Evolutionary conservation across 2,888 invertebrate genomes (phyloP).

Genomic region (Drosophila maculinotata): DNA sequence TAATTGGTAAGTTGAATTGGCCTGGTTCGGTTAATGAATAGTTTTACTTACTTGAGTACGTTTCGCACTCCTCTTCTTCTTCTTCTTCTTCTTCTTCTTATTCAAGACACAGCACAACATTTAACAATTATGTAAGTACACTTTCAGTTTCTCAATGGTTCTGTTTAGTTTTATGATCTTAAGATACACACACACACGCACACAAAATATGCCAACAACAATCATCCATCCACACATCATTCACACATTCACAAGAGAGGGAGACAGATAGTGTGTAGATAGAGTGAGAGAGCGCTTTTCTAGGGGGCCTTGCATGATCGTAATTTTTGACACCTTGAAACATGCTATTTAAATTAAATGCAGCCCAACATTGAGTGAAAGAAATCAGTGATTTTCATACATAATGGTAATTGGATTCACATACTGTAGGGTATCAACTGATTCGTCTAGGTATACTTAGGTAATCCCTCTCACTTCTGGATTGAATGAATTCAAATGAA

Average conservation of each 20-base stretch:
- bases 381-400: background rate
- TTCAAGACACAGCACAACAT: conserved; percentile 68
- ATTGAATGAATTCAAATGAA: background rate
- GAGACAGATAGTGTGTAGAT: background rate
- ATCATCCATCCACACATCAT: background rate
- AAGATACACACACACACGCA: conserved; percentile 20
- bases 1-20: conserved; percentile 46
- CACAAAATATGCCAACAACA: conserved; percentile 1
- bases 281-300: background rate
- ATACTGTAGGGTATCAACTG: background rate
- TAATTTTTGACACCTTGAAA: too few relatives aligned
- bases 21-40: conserved; percentile 33
- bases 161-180: conserved; percentile 21
- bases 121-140: conserved; percentile 70
- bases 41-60: conserved; percentile 2
- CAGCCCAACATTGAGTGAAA: conserved; percentile 9
- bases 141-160: conserved; percentile 59
- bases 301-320: background rate
- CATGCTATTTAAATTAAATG: conserved; percentile 29
- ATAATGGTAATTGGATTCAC: background rate
- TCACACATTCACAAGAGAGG: background rate
- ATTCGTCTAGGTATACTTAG: background rate
- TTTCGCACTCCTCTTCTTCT: background rate
- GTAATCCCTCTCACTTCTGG: background rate
- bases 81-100: conserved; percentile 6